Base-by-base conservation (phyloP, 2,113 vertebrate species). In the Neotoma lepida region DNA sequence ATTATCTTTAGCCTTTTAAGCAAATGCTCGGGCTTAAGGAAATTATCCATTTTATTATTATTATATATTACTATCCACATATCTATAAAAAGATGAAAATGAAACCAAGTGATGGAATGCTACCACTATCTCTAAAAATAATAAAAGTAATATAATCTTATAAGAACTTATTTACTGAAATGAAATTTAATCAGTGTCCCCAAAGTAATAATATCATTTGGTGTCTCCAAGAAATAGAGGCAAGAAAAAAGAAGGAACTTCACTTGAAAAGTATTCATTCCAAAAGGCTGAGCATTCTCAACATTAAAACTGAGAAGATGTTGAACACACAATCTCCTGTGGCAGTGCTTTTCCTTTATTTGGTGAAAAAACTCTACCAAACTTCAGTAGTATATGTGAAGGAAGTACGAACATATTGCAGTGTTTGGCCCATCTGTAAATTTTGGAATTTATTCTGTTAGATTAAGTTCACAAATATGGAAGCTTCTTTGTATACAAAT, bases 1-100 rank as follows among this genome's bases (percentile, higher is more conserved):
- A 61, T 71, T 58, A 26, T 80, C 28, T 88, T 71, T 77, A 86
- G 30, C 24, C 1, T 63, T 95, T 93, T 64, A 77, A 86, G 63
- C n/a, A 89, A 95, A 73, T 66, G 8, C 14, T 77, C 35, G 54
- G 54, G 94, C 24, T 58, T 93, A 82, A 78, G 30, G 35, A 30
- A 2, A 51, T 22, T 89, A 93, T 61, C 64, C 44, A 63, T 44
- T 68, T 14, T 70, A 64, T n/a, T 93, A 77, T 86, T 93, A 92
- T 92, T 93, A 87, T 18, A 76, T 88, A 82, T 54, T 88, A 68
- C 12, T 81, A 58, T 58, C n/a, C 88, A 93, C 68, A 91, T 90
- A 88, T 64, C 84, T 94, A 96, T 64, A 66, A 93, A 94, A 95
- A 87, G 88, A 88, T 88, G 51, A 95, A 88, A 71, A 77, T 91